Conservation (phyloP, 2,888 invertebrate genomes). For the Coecobrya sp. region DNA sequence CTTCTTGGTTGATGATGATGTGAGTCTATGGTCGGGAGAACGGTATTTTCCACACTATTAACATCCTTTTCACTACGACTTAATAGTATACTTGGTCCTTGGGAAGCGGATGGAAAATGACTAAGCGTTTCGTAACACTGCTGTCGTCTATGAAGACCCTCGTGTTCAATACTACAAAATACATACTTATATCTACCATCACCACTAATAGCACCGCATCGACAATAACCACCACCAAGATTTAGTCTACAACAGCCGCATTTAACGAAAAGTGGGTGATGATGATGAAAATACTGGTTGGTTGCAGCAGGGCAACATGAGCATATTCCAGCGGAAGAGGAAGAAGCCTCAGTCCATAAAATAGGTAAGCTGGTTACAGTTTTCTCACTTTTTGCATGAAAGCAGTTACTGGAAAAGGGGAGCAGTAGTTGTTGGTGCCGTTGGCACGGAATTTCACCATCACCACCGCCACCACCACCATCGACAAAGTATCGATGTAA, state of each 20-base stretch:
- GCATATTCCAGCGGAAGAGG: slow-evolving; percentile 36
- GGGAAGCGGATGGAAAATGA: slow-evolving; percentile 40
- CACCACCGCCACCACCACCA: slow-evolving; percentile 10
- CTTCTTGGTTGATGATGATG: slow-evolving; percentile 34
- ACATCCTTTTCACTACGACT: slow-evolving; percentile 32
- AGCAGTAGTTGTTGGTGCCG: neutral
- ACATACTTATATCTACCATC: slow-evolving; percentile 34
- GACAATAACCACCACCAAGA: slow-evolving; percentile 51
- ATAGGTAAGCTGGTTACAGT: slow-evolving; percentile 68
- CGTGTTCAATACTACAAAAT: slow-evolving; percentile 54
- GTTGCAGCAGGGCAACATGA: neutral
- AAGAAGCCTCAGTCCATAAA: slow-evolving; percentile 59
- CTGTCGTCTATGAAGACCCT: neutral
- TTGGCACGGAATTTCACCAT: slow-evolving; percentile 38
- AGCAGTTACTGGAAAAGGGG: slow-evolving; percentile 47
- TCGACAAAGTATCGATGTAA: slow-evolving; percentile 56
- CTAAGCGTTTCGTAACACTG: slow-evolving; percentile 44
- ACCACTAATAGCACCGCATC: slow-evolving; percentile 41
- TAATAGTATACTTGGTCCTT: slow-evolving; percentile 39
- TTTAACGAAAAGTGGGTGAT: neutral
- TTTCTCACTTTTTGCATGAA: slow-evolving; percentile 47
- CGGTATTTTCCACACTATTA: slow-evolving; percentile 30
- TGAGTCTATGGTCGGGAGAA: neutral
- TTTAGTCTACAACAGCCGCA: slow-evolving; percentile 33
- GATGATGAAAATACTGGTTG: slow-evolving; percentile 39